Conservation (phyloP, 2,113 vertebrate species). For the Perognathus longimembris region DNA sequence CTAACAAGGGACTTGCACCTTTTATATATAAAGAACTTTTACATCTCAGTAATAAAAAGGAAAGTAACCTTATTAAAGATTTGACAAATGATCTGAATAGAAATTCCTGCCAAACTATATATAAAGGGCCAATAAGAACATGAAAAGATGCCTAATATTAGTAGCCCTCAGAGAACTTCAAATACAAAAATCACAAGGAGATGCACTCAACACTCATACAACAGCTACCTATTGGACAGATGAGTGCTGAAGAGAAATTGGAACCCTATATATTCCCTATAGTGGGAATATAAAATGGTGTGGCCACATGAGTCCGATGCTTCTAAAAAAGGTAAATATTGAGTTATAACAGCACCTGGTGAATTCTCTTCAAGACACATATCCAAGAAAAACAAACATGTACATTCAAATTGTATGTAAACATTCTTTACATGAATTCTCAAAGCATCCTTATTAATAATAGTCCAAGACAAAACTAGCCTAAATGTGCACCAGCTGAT, state of each 20-base stretch:
- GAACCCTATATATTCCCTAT: background rate
- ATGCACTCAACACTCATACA: background rate
- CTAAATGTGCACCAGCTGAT: background rate
- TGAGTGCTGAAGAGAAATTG: background rate
- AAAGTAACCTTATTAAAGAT: background rate
- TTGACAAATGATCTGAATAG: background rate
- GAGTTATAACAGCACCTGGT: background rate
- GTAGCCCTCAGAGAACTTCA: background rate
- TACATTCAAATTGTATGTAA: background rate
- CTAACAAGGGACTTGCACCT: background rate
- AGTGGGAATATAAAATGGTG: background rate
- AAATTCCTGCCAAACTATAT: background rate
- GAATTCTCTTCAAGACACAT: background rate
- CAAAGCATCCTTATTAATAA: background rate
- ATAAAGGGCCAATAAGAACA: background rate
- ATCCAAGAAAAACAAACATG: slow-evolving; percentile 1
- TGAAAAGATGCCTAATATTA: background rate
- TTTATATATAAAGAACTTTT: background rate
- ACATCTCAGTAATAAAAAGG: slow-evolving; percentile 39
- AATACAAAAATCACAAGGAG: slow-evolving; percentile 37
- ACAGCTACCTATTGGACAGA: background rate
- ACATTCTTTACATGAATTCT: background rate
- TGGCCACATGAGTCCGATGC: background rate
- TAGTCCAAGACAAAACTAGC: background rate
- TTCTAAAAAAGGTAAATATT: background rate